Conservation (phyloP, 2,888 invertebrate species). For the Lepidocyrtinus sp. region DNA sequence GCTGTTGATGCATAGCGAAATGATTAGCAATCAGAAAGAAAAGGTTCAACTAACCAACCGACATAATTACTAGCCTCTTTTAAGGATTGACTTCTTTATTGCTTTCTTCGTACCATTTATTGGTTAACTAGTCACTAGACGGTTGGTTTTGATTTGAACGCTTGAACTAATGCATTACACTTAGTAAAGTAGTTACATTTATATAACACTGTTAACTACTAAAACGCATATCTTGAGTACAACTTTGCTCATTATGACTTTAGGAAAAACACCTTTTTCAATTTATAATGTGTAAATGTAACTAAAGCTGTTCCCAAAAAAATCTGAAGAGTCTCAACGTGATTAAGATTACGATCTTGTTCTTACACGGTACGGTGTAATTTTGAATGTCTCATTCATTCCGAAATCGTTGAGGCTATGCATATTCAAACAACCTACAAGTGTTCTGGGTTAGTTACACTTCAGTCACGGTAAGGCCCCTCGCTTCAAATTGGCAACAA, state of each 20-base stretch:
- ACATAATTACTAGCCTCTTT: conserved; percentile 13
- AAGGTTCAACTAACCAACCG: conserved; percentile 11
- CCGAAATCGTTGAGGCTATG: neutral
- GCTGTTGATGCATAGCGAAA: neutral
- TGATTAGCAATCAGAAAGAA: neutral
- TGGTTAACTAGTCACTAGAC: conserved; percentile 10
- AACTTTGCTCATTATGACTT: neutral
- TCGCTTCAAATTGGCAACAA: too few relatives aligned
- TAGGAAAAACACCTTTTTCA: neutral
- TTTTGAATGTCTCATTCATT: conserved; percentile 11
- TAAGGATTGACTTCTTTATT: conserved; percentile 9
- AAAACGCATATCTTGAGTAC: neutral
- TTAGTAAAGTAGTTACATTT: too few relatives aligned
- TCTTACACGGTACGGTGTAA: conserved; percentile 4
- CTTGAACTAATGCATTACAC: too few relatives aligned
- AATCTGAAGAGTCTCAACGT: neutral
- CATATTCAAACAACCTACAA: too few relatives aligned
- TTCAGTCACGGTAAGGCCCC: too few relatives aligned
- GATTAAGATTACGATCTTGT: conserved; percentile 5
- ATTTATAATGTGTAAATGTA: neutral
- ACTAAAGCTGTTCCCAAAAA: neutral
- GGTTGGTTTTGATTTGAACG: neutral
- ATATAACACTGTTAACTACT: neutral
- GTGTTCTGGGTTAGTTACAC: too few relatives aligned
- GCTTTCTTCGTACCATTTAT: conserved; percentile 3